Evolutionary conservation across 1,140 invertebrate genomes (phyloP).

Genomic region (Drosophila funebris): DNA sequence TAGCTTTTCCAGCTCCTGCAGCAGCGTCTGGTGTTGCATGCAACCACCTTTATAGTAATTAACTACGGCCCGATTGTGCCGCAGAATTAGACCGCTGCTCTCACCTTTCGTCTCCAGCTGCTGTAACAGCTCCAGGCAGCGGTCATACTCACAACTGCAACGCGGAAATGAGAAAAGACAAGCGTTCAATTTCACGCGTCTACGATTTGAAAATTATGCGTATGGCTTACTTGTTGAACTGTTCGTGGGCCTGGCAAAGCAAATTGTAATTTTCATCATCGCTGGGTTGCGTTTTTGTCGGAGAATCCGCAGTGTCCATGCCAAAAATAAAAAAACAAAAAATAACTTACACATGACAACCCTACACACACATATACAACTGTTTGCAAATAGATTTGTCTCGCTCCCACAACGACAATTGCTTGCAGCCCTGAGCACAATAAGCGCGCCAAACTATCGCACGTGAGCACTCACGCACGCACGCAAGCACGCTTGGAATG

Average conservation of each 20-base stretch:
- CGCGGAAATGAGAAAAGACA: neutral
- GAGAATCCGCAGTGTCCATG: constrained; percentile 73
- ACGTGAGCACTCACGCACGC: neutral
- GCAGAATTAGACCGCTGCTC: constrained; percentile 88
- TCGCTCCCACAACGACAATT: constrained; percentile 5
- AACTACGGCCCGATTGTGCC: constrained; percentile 89
- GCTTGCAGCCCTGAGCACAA: constrained; percentile 27
- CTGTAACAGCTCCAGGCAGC: constrained; percentile 86
- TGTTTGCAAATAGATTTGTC: neutral
- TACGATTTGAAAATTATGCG: neutral
- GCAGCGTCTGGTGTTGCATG: constrained; percentile 89
- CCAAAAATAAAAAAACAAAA: constrained; percentile 64
- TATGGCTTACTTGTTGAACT: constrained; percentile 69
- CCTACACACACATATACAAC: constrained; percentile 9
- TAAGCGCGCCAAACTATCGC: neutral
- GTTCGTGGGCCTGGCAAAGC: constrained; percentile 71
- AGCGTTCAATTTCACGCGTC: neutral
- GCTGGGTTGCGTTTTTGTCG: constrained; percentile 68
- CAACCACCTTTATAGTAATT: constrained; percentile 89
- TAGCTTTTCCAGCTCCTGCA: constrained; percentile 83
- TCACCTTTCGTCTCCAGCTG: constrained; percentile 86
- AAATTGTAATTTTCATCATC: constrained; percentile 74
- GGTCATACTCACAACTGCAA: constrained; percentile 84
- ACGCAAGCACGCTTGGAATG: neutral
- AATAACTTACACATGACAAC: constrained; percentile 46